phyloP scores from a whole-genome alignment of 2,113 vertebrate genomes.

The Phylloscopus trochiloides region DNA sequence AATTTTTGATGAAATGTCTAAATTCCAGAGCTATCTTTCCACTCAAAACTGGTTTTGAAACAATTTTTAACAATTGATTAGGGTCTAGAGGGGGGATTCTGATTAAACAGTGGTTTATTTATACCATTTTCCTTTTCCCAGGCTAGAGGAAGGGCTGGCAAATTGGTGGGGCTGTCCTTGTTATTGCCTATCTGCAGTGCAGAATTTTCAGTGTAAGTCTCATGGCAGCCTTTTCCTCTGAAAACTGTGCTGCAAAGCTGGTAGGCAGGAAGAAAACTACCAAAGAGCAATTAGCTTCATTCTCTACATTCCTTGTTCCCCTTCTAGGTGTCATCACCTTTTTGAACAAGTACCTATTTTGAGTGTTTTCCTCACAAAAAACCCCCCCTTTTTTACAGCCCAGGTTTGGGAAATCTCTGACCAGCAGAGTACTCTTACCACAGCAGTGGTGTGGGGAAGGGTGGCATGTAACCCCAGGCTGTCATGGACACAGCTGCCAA shows the following conservation, averaged over 20 bases:
- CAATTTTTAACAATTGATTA: neutral
- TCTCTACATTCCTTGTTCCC: accelerated
- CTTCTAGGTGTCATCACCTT: neutral
- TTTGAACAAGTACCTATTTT: neutral
- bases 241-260: neutral
- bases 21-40: neutral
- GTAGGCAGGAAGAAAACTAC: neutral
- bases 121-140: neutral
- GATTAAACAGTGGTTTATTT: neutral
- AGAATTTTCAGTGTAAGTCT: neutral
- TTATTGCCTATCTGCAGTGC: neutral
- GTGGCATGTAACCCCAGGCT: neutral
- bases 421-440: accelerated
- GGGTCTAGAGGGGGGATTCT: neutral
- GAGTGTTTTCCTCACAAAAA: neutral
- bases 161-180: neutral
- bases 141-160: neutral
- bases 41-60: neutral
- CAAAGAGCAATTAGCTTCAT: neutral
- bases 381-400: accelerated
- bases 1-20: neutral
- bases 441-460: neutral
- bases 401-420: neutral
- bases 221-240: neutral
- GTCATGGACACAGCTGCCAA: neutral